Conservation (phyloP, 2,888 invertebrate genomes). For the Microctonus hyperodae region DNA sequence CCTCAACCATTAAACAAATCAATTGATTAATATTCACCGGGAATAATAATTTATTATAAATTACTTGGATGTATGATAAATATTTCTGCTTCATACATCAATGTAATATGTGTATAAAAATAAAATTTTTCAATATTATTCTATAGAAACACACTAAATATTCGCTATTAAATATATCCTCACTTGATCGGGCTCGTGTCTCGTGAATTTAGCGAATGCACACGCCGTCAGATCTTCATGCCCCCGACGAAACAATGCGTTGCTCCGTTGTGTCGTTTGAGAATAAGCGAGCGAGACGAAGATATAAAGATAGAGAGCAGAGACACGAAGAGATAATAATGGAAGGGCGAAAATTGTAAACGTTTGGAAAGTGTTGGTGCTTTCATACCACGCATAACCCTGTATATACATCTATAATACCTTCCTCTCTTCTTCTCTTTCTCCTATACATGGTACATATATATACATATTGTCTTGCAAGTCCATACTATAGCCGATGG, state of each 20-base stretch:
- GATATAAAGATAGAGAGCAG: background rate
- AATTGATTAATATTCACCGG: background rate
- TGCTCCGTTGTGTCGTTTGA: no score
- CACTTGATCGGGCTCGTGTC: background rate
- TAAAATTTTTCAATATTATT: no score
- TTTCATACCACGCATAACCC: slow-evolving; percentile 22
- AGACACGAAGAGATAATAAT: background rate
- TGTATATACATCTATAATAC: background rate
- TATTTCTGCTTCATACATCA: no score
- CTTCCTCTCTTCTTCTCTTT: no score
- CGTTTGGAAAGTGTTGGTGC: slow-evolving; percentile 7
- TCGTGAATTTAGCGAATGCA: slow-evolving; percentile 5
- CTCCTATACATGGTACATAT: no score
- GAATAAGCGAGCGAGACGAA: background rate
- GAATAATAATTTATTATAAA: no score
- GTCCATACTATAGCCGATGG: slow-evolving; percentile 14
- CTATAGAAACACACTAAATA: no score
- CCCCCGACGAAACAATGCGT: background rate
- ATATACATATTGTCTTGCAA: background rate
- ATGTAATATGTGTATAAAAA: no score
- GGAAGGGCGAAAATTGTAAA: background rate
- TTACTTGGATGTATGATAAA: no score
- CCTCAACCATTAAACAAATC: background rate
- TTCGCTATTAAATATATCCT: slow-evolving; percentile 1
- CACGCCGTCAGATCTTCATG: slow-evolving; percentile 7